phyloP scores from a whole-genome alignment of 1,140 invertebrate genomes.

The Saccostrea glomerata region DNA sequence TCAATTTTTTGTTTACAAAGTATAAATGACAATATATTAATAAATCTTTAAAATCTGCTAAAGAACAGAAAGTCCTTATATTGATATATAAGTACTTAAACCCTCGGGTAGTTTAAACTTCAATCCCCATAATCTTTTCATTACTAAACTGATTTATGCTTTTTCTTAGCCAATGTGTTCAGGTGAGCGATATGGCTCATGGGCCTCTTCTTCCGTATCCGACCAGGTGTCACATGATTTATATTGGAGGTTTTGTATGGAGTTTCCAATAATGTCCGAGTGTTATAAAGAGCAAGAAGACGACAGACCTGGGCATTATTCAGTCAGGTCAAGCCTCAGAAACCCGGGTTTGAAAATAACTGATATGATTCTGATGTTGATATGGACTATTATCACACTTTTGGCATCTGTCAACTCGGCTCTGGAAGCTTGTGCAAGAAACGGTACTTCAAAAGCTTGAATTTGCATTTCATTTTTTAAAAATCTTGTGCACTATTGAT shows the following conservation, averaged over 20 bases:
- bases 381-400: neutral
- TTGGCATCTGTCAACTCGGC: neutral
- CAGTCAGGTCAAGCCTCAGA: neutral
- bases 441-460: neutral
- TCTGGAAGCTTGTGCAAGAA: neutral
- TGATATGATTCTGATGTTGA: neutral
- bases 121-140: too few relatives aligned
- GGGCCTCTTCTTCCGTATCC: neutral
- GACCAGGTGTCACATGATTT: constrained; percentile 7
- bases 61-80: too few relatives aligned
- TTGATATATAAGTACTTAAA: too few relatives aligned
- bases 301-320: neutral
- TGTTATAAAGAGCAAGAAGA: neutral
- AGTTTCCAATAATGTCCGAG: neutral
- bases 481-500: too few relatives aligned
- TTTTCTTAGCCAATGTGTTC: too few relatives aligned
- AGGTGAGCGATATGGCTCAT: neutral
- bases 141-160: too few relatives aligned
- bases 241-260: neutral
- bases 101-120: too few relatives aligned
- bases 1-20: too few relatives aligned
- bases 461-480: too few relatives aligned
- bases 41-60: too few relatives aligned
- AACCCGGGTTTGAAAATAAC: neutral
- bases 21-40: too few relatives aligned